Conservation (phyloP, 2,888 invertebrate species). For the Serrognathus titanus region DNA sequence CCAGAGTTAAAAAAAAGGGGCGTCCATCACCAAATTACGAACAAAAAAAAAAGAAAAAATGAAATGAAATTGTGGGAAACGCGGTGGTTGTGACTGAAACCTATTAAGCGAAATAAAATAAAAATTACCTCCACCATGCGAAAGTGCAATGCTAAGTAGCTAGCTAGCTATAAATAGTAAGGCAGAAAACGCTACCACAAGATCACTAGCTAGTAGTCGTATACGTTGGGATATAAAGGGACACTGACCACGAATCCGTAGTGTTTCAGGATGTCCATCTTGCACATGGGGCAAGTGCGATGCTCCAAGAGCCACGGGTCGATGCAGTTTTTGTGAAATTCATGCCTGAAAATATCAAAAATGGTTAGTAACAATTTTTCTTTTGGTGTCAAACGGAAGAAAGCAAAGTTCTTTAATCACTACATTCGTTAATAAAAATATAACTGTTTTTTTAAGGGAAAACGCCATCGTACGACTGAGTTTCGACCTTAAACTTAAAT, state of each 20-base stretch:
- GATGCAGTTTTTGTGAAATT: slow-evolving; percentile 93
- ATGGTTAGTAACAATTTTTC: too few species aligned
- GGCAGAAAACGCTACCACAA: slow-evolving; percentile 33
- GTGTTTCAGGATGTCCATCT: slow-evolving; percentile 89
- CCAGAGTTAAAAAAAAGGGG: too few species aligned
- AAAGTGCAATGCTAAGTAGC: slow-evolving; percentile 27
- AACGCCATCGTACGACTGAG: too few species aligned
- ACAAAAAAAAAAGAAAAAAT: not conserved
- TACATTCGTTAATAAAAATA: too few species aligned
- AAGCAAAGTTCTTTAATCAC: too few species aligned
- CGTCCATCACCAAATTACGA: too few species aligned
- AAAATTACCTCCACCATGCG: slow-evolving; percentile 43
- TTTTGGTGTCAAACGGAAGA: too few species aligned
- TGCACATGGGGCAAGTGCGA: slow-evolving; percentile 95
- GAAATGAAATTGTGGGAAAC: not conserved
- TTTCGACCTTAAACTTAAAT: too few species aligned
- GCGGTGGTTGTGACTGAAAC: too few species aligned
- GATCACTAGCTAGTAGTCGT: slow-evolving; percentile 28
- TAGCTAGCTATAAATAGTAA: slow-evolving; percentile 11
- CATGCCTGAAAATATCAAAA: slow-evolving; percentile 65
- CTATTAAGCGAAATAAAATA: slow-evolving; percentile 25
- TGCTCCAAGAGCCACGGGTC: slow-evolving; percentile 96
- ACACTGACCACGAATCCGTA: slow-evolving; percentile 81
- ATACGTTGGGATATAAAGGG: slow-evolving; percentile 39
- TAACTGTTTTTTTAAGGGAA: too few species aligned